phyloP scores from a whole-genome alignment of 2,888 invertebrate genomes.

The Caenorhabditis sinica region DNA sequence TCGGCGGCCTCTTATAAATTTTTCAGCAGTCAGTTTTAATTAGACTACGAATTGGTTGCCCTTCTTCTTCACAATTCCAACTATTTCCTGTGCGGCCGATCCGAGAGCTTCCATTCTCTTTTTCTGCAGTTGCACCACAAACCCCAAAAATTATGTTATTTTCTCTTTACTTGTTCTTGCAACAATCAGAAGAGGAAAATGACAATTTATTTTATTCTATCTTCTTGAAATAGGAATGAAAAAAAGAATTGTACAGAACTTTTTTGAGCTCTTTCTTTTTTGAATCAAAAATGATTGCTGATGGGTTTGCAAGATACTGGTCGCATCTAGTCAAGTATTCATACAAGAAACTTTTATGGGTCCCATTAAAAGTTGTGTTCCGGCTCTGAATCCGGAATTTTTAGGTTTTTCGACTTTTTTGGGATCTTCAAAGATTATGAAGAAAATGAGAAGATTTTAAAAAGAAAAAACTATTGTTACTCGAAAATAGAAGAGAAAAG shows the following conservation, averaged over 20 bases:
- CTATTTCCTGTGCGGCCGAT: slow-evolving; percentile 58
- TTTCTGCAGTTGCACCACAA: slow-evolving; percentile 11
- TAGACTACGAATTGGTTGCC: slow-evolving; percentile 61
- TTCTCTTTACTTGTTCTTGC: background rate
- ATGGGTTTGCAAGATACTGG: slow-evolving; percentile 46
- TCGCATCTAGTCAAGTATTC: slow-evolving; percentile 36
- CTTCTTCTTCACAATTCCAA: slow-evolving; percentile 60
- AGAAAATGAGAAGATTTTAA: background rate
- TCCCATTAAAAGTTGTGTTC: slow-evolving; percentile 25
- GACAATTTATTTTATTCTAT: background rate
- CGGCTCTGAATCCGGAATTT: slow-evolving; percentile 1
- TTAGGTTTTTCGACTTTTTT: background rate
- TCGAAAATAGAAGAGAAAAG: background rate
- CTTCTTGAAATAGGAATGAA: background rate
- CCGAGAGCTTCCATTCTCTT: slow-evolving; percentile 2
- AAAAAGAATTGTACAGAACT: background rate
- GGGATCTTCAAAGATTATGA: background rate
- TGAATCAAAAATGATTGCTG: slow-evolving; percentile 3
- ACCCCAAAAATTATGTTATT: slow-evolving; percentile 17
- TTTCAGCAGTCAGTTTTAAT: slow-evolving; percentile 64
- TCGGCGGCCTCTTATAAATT: slow-evolving; percentile 52
- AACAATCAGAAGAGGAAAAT: background rate
- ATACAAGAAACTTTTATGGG: slow-evolving; percentile 51
- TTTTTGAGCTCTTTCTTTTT: background rate
- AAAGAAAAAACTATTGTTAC: background rate